Conservation (phyloP, 2,888 invertebrate genomes). For the Troides helena region DNA sequence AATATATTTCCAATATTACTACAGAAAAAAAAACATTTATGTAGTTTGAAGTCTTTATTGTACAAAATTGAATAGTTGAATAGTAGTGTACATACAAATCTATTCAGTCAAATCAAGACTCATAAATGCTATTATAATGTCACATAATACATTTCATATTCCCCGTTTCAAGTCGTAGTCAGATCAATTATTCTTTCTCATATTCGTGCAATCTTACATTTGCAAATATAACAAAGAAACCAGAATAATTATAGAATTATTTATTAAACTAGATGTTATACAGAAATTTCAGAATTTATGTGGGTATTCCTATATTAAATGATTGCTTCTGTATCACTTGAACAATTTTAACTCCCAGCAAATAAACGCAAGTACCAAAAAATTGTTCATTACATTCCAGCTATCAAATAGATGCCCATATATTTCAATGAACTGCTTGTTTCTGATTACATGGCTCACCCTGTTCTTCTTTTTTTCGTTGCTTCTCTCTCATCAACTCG, state of each 20-base stretch:
- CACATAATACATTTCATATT: conserved; percentile 43
- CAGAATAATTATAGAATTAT: conserved; percentile 46
- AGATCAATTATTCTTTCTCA: conserved; percentile 48
- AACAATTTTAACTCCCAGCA: conserved; percentile 51
- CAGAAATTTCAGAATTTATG: conserved; percentile 14
- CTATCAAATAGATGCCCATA: conserved; percentile 40
- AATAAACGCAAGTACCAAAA: conserved; percentile 52
- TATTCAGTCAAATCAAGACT: conserved; percentile 70
- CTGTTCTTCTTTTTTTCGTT: conserved; percentile 86
- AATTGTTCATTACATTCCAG: conserved; percentile 48
- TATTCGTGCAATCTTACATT: conserved; percentile 36
- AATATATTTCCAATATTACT: conserved; percentile 1
- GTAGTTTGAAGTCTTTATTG: conserved; percentile 65
- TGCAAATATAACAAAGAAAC: conserved; percentile 49
- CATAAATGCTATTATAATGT: conserved; percentile 63
- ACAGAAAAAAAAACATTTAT: conserved; percentile 34
- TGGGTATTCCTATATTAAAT: conserved; percentile 37
- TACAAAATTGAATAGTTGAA: conserved; percentile 64
- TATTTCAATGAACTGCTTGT: conserved; percentile 58
- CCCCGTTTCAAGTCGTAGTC: conserved; percentile 41
- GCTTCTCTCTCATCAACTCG: conserved; percentile 93
- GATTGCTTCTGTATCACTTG: conserved; percentile 58
- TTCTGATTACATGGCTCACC: conserved; percentile 48
- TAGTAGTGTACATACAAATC: conserved; percentile 63
- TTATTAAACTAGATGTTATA: conserved; percentile 24